Evolutionary conservation across 2,113 vertebrate genomes (phyloP).

Genomic region (Sapajus apella): DNA sequence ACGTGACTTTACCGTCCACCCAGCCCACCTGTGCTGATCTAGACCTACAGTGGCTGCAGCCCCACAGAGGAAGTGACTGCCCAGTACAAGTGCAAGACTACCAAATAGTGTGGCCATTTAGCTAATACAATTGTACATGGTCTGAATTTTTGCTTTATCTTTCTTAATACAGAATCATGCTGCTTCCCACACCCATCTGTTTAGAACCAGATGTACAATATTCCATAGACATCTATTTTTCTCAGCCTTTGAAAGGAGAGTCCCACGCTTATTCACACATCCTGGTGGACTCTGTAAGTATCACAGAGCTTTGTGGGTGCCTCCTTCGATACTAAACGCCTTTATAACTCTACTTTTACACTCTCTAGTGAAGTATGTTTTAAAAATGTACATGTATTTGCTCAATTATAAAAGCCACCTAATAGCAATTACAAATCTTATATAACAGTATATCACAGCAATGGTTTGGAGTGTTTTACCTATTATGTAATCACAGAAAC

Average conservation of each 20-base stretch:
- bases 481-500: neutral
- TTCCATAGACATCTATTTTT: slow-evolving; percentile 89
- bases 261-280: slow-evolving; percentile 78
- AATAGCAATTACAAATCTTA: neutral
- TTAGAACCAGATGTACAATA: slow-evolving; percentile 85
- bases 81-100: neutral
- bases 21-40: neutral
- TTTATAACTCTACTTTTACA: slow-evolving; percentile 17
- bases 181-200: slow-evolving; percentile 86
- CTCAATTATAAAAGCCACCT: neutral
- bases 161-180: slow-evolving; percentile 80
- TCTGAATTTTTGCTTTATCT: slow-evolving; percentile 3
- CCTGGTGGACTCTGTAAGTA: slow-evolving; percentile 92
- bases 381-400: slow-evolving; percentile 7
- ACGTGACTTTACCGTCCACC: neutral
- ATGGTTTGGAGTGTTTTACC: neutral
- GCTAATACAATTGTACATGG: neutral
- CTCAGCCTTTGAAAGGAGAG: slow-evolving; percentile 77
- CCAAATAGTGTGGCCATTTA: neutral
- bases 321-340: neutral
- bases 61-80: neutral
- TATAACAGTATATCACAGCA: neutral
- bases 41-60: neutral
- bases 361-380: neutral
- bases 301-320: neutral